A percentile compares a stretch with the other conserved stretches of the same genome.
Evolutionary conservation across 2,888 invertebrate species (phyloP).

Genomic region (Eurytoma adleriae): DNA sequence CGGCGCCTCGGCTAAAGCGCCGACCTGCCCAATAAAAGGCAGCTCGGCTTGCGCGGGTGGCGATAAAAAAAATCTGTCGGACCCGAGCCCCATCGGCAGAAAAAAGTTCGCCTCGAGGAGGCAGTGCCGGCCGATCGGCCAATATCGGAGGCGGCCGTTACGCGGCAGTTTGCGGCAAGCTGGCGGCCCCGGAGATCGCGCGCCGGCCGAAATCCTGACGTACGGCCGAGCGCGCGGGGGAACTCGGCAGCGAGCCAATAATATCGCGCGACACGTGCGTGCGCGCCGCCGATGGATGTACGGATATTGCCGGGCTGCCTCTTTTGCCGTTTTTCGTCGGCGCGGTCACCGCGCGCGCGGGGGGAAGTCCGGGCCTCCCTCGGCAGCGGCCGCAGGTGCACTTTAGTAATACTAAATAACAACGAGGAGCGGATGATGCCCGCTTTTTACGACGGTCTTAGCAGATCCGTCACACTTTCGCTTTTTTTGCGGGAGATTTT

Average conservation of each 20-base stretch:
- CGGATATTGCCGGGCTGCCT: neutral
- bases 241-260: slow-evolving; percentile 39
- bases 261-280: slow-evolving; percentile 24
- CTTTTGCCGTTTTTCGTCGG: no score
- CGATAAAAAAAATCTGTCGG: slow-evolving; percentile 52
- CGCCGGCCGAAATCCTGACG: neutral
- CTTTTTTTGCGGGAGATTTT: neutral
- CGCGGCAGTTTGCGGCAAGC: slow-evolving; percentile 40
- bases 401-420: neutral
- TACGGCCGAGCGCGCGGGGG: no score
- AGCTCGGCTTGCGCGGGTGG: neutral
- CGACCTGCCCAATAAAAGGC: slow-evolving; percentile 20
- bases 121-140: neutral
- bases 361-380: neutral
- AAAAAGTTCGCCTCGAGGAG: neutral
- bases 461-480: neutral
- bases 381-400: neutral
- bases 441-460: neutral
- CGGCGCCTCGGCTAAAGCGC: neutral
- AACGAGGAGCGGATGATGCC: slow-evolving; percentile 4
- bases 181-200: neutral
- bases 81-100: neutral
- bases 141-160: slow-evolving; percentile 15
- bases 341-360: no score
- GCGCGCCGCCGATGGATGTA: neutral